phyloP scores from a whole-genome alignment of 2,797 vertebrate species.

The Corythornis leucogaster region DNA sequence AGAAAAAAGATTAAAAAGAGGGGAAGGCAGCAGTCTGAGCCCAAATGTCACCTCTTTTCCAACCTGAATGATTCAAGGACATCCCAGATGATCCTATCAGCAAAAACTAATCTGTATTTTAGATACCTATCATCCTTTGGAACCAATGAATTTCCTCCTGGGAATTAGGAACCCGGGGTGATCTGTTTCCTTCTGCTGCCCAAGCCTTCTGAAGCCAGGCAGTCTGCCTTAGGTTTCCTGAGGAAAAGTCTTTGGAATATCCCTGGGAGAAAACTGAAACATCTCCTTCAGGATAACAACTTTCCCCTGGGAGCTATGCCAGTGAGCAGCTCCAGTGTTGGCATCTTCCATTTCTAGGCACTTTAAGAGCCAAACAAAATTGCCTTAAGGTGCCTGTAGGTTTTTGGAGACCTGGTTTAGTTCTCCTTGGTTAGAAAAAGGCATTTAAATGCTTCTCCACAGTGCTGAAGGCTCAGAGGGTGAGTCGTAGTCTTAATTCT shows the following conservation, averaged over 20 bases:
- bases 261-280: not conserved
- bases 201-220: not conserved
- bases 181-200: not conserved
- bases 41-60: not conserved
- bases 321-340: not conserved
- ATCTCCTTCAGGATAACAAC: not conserved
- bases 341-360: not conserved
- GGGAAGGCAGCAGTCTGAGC: not conserved
- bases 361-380: not conserved
- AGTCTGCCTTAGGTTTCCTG: not conserved
- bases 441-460: not conserved
- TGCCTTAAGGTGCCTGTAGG: not conserved
- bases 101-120: not conserved
- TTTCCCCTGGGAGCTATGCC: not conserved
- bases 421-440: not conserved
- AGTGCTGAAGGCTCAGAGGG: no score
- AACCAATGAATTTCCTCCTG: not conserved
- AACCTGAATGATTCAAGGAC: no score
- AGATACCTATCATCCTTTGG: not conserved
- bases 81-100: not conserved
- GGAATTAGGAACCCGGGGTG: not conserved
- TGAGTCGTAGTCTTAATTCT: not conserved
- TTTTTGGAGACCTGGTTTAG: not conserved
- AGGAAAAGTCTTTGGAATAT: not conserved
- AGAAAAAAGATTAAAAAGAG: not conserved